These are phyloP conservation scores for Papilio polytes DNA, from an alignment of 1,140 invertebrate genomes.

Conservation along the genomic window DNA sequence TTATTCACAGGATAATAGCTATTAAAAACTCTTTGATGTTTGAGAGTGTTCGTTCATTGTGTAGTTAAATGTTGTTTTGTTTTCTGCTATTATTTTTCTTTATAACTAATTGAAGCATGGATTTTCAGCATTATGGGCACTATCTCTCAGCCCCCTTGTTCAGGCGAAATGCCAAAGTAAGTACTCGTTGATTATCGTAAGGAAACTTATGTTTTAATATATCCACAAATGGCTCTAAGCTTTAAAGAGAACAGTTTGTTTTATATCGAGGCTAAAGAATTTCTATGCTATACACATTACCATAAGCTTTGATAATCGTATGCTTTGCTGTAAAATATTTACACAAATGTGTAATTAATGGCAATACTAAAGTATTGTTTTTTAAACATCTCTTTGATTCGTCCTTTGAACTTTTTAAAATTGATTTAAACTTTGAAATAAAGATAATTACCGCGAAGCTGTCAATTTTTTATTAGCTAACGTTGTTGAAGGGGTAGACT, in stretches of 20 bases:
- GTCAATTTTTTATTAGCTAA: too few relatives aligned
- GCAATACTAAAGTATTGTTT: constrained; percentile 3
- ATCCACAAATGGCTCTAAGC: constrained; percentile 42
- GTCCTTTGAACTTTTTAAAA: not conserved
- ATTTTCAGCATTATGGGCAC: constrained; percentile 83
- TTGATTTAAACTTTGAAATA: not conserved
- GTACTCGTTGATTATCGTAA: constrained; percentile 61
- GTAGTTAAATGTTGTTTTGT: constrained; percentile 56
- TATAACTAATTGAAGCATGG: constrained; percentile 79
- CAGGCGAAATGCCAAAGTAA: constrained; percentile 83
- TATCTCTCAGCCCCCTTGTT: constrained; percentile 80
- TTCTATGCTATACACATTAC: constrained; percentile 27
- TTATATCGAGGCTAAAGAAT: constrained; percentile 5
- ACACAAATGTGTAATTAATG: not conserved
- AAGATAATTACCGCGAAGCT: not conserved
- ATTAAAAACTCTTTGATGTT: constrained; percentile 42
- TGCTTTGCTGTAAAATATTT: constrained; percentile 8
- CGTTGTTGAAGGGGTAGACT: not conserved
- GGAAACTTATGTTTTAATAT: constrained; percentile 40
- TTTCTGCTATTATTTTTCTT: constrained; percentile 63
- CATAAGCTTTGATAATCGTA: constrained; percentile 28
- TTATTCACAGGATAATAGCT: constrained; percentile 68
- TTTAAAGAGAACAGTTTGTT: constrained; percentile 35
- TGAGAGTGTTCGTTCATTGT: constrained; percentile 52
- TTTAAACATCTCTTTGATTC: not conserved